Evolutionary conservation across 2,888 invertebrate genomes (phyloP).

Genomic region (Rhagonycha fulva): DNA sequence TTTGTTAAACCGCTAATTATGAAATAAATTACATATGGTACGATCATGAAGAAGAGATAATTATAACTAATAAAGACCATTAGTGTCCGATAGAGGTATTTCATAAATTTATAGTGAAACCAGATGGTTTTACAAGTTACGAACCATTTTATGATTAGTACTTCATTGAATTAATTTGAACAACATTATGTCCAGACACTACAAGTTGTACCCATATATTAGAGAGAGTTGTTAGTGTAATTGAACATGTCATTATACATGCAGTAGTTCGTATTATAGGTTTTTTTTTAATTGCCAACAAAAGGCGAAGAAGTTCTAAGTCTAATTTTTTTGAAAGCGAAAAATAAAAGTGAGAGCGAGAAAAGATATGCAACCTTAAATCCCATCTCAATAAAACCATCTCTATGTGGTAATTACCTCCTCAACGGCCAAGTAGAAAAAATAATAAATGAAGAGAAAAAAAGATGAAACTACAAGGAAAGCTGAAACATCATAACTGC

Average conservation of each 20-base stretch:
- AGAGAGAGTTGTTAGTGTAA: not conserved
- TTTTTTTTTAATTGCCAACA: not conserved
- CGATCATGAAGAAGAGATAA: not conserved
- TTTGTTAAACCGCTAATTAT: not conserved
- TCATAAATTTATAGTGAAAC: not conserved
- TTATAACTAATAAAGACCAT: no score
- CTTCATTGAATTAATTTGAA: not conserved
- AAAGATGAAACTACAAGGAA: no score
- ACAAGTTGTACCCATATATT: not conserved
- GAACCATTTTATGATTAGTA: not conserved
- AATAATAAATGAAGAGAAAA: no score
- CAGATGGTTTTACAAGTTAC: no score
- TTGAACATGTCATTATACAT: not conserved
- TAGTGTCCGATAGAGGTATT: not conserved
- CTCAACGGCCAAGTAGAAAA: no score
- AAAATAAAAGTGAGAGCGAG: no score
- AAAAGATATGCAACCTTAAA: no score
- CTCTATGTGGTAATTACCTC: no score
- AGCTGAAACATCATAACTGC: no score
- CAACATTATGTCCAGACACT: not conserved
- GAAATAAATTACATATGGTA: not conserved
- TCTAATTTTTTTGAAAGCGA: no score
- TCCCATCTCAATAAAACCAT: no score
- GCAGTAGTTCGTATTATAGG: not conserved
- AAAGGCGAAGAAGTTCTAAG: not conserved